A percentile compares a stretch with the other conserved stretches of the same genome.
These are phyloP conservation scores for Otis tarda DNA, from an alignment of 2,113 vertebrate genomes.

Conservation along the genomic window DNA sequence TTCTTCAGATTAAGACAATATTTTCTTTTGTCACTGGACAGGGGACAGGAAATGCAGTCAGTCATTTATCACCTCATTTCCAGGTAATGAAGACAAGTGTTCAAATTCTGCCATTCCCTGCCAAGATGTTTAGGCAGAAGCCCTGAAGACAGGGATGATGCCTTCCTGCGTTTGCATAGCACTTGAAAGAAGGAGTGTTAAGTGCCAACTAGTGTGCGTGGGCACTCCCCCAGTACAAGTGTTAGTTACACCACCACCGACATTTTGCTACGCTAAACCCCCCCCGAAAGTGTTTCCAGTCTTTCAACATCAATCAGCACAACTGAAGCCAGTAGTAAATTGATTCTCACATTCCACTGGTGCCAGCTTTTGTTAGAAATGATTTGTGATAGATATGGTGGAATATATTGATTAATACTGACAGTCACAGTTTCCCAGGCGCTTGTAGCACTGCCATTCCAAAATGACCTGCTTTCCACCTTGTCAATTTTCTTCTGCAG, in stretches of 20 bases:
- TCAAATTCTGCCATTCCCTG: background rate
- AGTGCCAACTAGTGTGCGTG: background rate
- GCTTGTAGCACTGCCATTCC: conserved; percentile 18
- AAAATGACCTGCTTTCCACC: conserved; percentile 63
- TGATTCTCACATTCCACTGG: conserved; percentile 50
- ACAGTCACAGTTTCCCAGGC: conserved; percentile 64
- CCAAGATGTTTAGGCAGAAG: background rate
- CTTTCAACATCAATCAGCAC: conserved; percentile 50
- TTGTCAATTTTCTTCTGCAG: conserved; percentile 61
- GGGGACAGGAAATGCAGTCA: background rate
- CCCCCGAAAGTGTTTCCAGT: conserved; percentile 39
- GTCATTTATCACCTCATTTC: background rate
- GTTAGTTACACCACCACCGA: background rate
- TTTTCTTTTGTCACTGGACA: background rate
- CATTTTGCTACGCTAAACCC: background rate
- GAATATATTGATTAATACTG: conserved; percentile 68
- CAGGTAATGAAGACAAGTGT: conserved; percentile 21
- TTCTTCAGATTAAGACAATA: background rate
- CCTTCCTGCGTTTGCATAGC: background rate
- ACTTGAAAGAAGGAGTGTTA: background rate
- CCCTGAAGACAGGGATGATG: background rate
- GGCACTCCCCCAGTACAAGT: background rate
- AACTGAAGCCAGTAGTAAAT: conserved; percentile 40
- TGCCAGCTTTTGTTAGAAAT: conserved; percentile 54
- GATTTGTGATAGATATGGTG: conserved; percentile 59